Conservation (phyloP, 2,797 vertebrate genomes). For the Monodelphis domestica region DNA sequence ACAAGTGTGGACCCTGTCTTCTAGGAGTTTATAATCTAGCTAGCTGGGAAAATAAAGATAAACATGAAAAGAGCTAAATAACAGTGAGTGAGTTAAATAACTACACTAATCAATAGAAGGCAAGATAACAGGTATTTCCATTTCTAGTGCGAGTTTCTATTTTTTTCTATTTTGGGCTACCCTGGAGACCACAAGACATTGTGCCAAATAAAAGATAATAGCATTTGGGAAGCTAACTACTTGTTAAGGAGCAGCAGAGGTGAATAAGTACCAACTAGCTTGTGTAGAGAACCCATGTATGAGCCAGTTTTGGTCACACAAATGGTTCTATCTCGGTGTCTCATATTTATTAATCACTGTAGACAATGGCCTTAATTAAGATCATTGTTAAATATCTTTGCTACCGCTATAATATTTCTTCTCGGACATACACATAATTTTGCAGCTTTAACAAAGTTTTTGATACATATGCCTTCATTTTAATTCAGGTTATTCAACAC, state of each 20-base stretch:
- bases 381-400: neutral
- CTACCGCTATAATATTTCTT: neutral
- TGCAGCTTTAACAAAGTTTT: slow-evolving; percentile 21
- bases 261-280: neutral
- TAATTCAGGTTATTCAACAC: neutral
- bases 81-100: neutral
- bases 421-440: neutral
- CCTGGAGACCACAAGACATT: neutral
- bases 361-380: neutral
- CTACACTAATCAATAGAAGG: neutral
- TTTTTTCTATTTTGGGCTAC: neutral
- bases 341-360: neutral
- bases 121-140: neutral
- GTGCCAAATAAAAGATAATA: neutral
- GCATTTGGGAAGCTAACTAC: neutral
- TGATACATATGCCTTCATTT: slow-evolving; percentile 38
- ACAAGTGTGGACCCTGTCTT: neutral
- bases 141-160: neutral
- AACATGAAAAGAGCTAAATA: neutral
- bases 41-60: neutral
- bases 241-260: neutral
- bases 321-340: neutral
- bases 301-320: neutral
- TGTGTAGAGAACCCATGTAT: neutral
- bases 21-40: neutral